These are phyloP conservation scores for Ostrea denselamellosa DNA, from an alignment of 1,140 invertebrate genomes.

Conservation along the genomic window DNA sequence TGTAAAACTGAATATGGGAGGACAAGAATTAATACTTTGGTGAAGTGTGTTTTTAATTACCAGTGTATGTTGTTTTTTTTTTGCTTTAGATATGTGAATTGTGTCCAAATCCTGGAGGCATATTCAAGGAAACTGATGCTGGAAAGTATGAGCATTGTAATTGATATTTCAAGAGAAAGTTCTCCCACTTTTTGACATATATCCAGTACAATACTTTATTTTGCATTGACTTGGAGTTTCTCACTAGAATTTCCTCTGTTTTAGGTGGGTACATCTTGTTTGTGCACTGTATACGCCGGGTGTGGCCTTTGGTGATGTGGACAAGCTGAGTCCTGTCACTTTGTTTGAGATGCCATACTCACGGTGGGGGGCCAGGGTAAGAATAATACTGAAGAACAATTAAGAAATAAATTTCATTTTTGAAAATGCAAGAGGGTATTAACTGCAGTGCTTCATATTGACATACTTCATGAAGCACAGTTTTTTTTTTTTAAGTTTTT, in stretches of 20 bases:
- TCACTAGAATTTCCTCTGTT: background rate
- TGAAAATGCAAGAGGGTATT: background rate
- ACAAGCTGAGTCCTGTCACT: conserved; percentile 83
- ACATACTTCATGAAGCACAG: no score
- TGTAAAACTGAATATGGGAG: no score
- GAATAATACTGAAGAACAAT: conserved; percentile 30
- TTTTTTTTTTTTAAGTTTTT: no score
- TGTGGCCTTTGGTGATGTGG: conserved; percentile 97
- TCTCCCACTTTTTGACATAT: background rate
- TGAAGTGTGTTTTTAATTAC: no score
- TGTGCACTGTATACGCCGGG: conserved; percentile 97
- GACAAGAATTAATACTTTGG: no score
- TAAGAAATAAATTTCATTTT: background rate
- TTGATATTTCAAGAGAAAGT: background rate
- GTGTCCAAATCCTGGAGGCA: conserved; percentile 86
- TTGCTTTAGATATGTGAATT: conserved; percentile 79
- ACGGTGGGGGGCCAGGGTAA: conserved; percentile 92
- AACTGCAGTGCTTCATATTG: background rate
- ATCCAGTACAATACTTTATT: background rate
- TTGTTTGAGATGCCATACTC: conserved; percentile 97
- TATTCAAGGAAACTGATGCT: conserved; percentile 97
- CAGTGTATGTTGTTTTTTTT: conserved; percentile 50
- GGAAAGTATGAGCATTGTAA: conserved; percentile 81
- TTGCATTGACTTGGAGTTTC: background rate
- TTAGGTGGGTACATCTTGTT: conserved; percentile 96